Conservation (phyloP, 2,888 invertebrate species). For the Drosophila falleni region DNA sequence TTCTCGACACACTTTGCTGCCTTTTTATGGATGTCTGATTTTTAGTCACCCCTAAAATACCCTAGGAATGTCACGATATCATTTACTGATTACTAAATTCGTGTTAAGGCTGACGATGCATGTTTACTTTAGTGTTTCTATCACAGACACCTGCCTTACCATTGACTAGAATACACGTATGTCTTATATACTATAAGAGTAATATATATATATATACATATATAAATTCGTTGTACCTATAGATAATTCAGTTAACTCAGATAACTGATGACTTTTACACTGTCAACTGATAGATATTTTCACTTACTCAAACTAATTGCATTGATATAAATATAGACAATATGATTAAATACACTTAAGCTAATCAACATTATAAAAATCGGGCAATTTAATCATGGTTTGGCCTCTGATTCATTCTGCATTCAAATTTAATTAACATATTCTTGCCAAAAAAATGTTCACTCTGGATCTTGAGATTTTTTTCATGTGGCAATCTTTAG, state of each 20-base stretch:
- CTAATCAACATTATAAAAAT: constrained; percentile 10
- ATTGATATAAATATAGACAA: constrained; percentile 11
- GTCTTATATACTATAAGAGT: neutral
- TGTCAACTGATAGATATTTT: constrained; percentile 8
- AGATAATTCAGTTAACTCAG: constrained; percentile 23
- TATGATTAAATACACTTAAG: constrained; percentile 3
- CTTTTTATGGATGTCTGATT: constrained; percentile 22
- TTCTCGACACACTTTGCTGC: constrained; percentile 30
- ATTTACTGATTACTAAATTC: constrained; percentile 49
- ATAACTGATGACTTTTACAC: constrained; percentile 7
- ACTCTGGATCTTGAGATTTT: too few relatives aligned
- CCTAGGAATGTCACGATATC: constrained; percentile 32
- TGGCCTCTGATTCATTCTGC: too few relatives aligned
- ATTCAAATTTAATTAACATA: too few relatives aligned
- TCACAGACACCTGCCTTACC: constrained; percentile 36
- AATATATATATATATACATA: neutral
- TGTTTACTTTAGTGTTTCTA: constrained; percentile 28
- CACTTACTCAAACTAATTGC: constrained; percentile 19
- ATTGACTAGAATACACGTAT: constrained; percentile 15
- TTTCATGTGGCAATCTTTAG: too few relatives aligned
- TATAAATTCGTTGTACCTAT: constrained; percentile 2
- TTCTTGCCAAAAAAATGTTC: too few relatives aligned
- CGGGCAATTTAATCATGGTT: too few relatives aligned
- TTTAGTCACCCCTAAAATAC: constrained; percentile 18
- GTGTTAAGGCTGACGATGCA: constrained; percentile 44